phyloP scores from a whole-genome alignment of 2,888 invertebrate genomes.

The Drosophila testacea region DNA sequence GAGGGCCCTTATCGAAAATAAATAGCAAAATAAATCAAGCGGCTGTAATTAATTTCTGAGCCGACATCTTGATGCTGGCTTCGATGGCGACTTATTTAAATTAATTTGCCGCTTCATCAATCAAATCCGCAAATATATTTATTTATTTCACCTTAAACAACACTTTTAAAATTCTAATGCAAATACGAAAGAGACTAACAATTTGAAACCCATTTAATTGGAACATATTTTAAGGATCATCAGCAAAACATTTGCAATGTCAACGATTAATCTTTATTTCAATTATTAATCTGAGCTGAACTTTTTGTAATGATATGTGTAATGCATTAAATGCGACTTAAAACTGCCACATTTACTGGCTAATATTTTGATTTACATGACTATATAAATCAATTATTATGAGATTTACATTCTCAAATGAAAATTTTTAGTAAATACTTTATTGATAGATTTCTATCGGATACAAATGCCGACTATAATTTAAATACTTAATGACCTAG shows the following conservation, averaged over 20 bases:
- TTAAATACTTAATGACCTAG: no score
- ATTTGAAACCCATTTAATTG: background rate
- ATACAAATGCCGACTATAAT: no score
- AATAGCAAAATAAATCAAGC: conserved; percentile 54
- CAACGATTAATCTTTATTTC: background rate
- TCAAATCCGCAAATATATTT: conserved; percentile 25
- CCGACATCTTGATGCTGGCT: conserved; percentile 47
- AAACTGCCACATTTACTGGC: no score
- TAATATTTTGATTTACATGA: no score
- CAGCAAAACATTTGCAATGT: background rate
- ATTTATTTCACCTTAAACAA: conserved; percentile 9
- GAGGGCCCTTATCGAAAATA: conserved; percentile 44
- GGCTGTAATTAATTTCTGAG: conserved; percentile 49
- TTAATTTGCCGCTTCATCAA: conserved; percentile 54
- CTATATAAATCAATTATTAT: no score
- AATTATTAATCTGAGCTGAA: background rate
- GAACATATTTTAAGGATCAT: background rate
- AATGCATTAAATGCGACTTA: background rate
- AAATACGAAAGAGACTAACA: background rate
- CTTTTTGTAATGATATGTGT: background rate
- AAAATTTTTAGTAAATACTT: no score
- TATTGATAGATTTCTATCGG: no score
- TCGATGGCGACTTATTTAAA: conserved; percentile 51
- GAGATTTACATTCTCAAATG: no score
- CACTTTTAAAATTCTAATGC: conserved; percentile 5